phyloP scores from a whole-genome alignment of 2,797 vertebrate genomes.

The Phalloptychus januarius region DNA sequence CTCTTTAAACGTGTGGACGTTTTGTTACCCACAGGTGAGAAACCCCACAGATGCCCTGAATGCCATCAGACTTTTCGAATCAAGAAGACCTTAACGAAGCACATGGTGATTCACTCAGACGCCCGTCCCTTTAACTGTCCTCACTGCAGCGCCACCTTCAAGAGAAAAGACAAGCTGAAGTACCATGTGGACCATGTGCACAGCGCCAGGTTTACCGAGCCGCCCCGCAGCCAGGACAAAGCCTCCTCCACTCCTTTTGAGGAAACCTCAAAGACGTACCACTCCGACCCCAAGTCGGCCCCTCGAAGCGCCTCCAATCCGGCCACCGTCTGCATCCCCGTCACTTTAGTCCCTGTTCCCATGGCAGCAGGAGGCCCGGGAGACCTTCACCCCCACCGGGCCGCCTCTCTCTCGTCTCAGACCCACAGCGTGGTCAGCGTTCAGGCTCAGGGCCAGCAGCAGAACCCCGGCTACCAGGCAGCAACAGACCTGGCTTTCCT shows the following conservation, averaged over 20 bases:
- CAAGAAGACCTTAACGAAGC: conserved; percentile 98
- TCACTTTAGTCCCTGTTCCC: conserved; percentile 78
- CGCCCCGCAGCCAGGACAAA: conserved; percentile 79
- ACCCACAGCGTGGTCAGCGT: conserved; percentile 62
- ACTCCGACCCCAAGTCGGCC: conserved; percentile 59
- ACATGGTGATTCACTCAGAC: conserved; percentile 98
- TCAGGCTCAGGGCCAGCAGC: conserved; percentile 69
- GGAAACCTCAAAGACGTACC: conserved; percentile 72
- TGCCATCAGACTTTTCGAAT: conserved; percentile 97
- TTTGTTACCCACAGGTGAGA: conserved; percentile 85
- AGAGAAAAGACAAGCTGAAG: conserved; percentile 97
- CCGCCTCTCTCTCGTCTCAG: conserved; percentile 66
- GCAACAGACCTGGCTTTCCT: conserved; percentile 90
- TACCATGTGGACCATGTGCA: conserved; percentile 97
- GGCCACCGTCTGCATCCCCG: conserved; percentile 77
- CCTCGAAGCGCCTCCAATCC: conserved; percentile 75
- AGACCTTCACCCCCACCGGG: conserved; percentile 71
- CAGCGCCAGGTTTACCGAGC: conserved; percentile 83
- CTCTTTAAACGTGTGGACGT: not conserved
- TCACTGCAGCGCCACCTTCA: conserved; percentile 95
- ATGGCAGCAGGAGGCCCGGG: conserved; percentile 65
- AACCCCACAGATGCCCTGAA: conserved; percentile 94
- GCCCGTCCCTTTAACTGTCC: conserved; percentile 96
- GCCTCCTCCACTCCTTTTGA: conserved; percentile 74
- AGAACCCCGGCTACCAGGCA: conserved; percentile 83